Evolutionary conservation across 2,113 vertebrate species (phyloP).

Genomic region (Poecilia latipinna): DNA sequence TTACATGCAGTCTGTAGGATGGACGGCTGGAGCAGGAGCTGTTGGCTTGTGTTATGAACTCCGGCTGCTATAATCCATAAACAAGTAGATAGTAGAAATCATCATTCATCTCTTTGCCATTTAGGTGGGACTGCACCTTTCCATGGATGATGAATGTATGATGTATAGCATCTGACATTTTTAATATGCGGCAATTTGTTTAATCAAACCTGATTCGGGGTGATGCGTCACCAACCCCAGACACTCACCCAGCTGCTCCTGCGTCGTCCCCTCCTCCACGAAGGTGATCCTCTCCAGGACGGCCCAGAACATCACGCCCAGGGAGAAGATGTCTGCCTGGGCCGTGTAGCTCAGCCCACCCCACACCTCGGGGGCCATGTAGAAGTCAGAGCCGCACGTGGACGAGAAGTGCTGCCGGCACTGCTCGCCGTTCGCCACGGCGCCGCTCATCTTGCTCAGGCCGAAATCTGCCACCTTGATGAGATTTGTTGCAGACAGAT

Average conservation of each 20-base stretch:
- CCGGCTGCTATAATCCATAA: conserved; percentile 9
- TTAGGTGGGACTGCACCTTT: conserved; percentile 40
- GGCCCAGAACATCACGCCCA: conserved; percentile 97
- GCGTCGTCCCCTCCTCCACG: conserved; percentile 89
- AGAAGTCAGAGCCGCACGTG: conserved; percentile 96
- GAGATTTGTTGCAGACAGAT: background rate
- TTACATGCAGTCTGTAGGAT: background rate
- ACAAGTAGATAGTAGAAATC: conserved; percentile 38
- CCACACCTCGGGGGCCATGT: conserved; percentile 99
- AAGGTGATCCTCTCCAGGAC: conserved; percentile 97
- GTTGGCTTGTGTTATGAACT: conserved; percentile 37
- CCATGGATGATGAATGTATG: conserved; percentile 48
- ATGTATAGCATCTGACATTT: conserved; percentile 62
- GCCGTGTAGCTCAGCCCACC: conserved; percentile 93
- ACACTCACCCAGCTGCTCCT: conserved; percentile 89
- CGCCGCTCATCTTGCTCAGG: conserved; percentile 91
- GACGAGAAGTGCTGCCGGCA: conserved; percentile 92
- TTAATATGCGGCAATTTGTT: conserved; percentile 72
- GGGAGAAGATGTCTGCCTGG: conserved; percentile 97
- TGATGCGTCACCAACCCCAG: conserved; percentile 29
- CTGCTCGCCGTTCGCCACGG: conserved; percentile 74
- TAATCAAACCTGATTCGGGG: conserved; percentile 37
- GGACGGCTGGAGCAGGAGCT: background rate
- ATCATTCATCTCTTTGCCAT: conserved; percentile 49
- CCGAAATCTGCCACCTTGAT: conserved; percentile 93